Conservation (phyloP, 2,113 vertebrate genomes). For the Rhegmatorhina hoffmannsi region DNA sequence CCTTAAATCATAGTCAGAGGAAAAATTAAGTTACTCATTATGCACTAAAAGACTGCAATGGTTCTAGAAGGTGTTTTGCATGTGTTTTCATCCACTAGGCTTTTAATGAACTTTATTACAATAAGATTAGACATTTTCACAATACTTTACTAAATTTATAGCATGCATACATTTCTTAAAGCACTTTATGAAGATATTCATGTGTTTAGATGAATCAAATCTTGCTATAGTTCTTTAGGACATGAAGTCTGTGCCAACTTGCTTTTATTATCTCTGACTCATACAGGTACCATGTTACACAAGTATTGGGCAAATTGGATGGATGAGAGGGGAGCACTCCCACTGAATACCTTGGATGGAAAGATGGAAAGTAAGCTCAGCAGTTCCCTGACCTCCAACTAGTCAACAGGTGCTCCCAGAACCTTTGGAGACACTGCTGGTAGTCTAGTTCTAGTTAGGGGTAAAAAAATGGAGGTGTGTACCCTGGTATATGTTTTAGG, state of each 20-base stretch:
- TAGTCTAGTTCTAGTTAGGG: not conserved
- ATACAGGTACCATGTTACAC: not conserved
- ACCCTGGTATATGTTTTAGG: not conserved
- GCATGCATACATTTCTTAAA: not conserved
- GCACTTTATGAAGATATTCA: not conserved
- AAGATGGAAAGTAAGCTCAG: not conserved
- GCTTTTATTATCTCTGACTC: not conserved
- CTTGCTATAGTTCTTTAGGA: not conserved
- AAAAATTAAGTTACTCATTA: not conserved
- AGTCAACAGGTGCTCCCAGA: accelerated
- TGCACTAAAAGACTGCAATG: not conserved
- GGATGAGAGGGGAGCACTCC: not conserved
- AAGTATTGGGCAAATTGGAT: not conserved
- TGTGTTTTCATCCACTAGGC: not conserved
- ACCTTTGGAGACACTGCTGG: accelerated
- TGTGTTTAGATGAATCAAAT: not conserved
- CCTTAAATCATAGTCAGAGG: not conserved
- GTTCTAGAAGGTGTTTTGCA: not conserved
- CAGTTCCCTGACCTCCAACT: not conserved
- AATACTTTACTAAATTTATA: not conserved
- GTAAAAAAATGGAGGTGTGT: not conserved
- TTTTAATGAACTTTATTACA: not conserved
- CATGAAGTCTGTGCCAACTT: not conserved
- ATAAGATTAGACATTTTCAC: not conserved
- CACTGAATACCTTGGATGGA: not conserved